Evolutionary conservation across 2,113 vertebrate genomes (phyloP).

Genomic region (Neomonachus schauinslandi): DNA sequence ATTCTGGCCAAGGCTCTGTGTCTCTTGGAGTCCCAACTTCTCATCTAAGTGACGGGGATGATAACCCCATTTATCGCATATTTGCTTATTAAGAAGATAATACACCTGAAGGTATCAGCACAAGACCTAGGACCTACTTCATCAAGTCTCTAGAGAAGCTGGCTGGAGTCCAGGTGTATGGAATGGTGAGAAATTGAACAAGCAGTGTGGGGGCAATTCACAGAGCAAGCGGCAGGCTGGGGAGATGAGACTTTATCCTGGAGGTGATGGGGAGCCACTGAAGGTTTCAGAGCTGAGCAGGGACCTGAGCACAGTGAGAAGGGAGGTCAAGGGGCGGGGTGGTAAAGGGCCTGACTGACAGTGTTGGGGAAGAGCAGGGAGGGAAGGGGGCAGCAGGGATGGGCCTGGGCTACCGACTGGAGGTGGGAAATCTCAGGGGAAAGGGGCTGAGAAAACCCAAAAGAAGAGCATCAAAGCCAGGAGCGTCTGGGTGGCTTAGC

Average conservation of each 20-base stretch:
- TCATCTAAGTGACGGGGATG: neutral
- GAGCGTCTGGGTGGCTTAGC: neutral
- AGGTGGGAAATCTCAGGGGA: neutral
- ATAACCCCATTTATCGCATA: neutral
- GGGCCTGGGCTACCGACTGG: neutral
- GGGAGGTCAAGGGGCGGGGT: neutral
- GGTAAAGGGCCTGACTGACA: neutral
- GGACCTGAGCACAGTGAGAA: neutral
- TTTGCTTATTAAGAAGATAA: neutral
- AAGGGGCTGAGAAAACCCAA: neutral
- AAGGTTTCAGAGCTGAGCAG: neutral
- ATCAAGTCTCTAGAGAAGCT: neutral
- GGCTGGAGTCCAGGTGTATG: neutral
- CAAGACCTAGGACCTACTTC: neutral
- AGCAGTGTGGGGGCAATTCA: neutral
- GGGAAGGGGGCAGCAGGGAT: neutral
- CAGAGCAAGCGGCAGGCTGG: accelerated
- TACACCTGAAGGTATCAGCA: neutral
- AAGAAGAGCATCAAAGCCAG: neutral
- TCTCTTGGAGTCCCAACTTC: neutral
- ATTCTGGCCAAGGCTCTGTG: neutral
- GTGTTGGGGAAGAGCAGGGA: neutral
- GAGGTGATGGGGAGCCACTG: neutral
- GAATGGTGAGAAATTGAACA: neutral
- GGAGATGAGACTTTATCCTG: neutral